Percentiles rank a stretch among this genome's conserved stretches.
These are phyloP conservation scores for Prionailurus bengalensis DNA, from an alignment of 2,113 vertebrate species.

Conservation along the genomic window DNA sequence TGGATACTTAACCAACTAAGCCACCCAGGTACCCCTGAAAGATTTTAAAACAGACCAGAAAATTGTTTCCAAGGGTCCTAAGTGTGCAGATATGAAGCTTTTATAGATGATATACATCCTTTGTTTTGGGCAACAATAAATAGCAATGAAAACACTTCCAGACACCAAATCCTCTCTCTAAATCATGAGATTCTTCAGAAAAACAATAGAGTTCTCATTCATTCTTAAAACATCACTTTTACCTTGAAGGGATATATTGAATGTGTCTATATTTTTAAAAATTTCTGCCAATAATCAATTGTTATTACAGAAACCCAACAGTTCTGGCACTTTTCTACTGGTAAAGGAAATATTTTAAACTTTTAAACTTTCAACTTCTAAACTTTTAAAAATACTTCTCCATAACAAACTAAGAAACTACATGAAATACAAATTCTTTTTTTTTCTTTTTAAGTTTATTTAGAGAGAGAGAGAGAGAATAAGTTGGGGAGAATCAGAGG, in stretches of 20 bases:
- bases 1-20: too few species aligned
- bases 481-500: too few species aligned
- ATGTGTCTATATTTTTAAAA: not conserved
- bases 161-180: not conserved
- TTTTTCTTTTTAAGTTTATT: too few species aligned
- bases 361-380: too few species aligned
- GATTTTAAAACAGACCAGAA: not conserved
- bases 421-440: not conserved
- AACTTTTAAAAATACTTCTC: not conserved
- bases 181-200: constrained; percentile 37
- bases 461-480: too few species aligned
- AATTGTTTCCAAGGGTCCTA: not conserved
- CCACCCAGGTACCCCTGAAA: not conserved
- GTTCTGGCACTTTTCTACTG: not conserved
- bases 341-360: not conserved
- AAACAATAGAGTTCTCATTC: not conserved
- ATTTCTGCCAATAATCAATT: not conserved
- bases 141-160: not conserved
- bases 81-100: not conserved
- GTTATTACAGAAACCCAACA: constrained; percentile 1
- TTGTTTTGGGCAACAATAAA: not conserved
- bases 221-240: constrained; percentile 7
- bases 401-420: not conserved
- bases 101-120: not conserved
- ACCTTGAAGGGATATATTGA: not conserved